Conservation (phyloP, 2,113 vertebrate genomes). For the Sarotherodon lohbergeri region DNA sequence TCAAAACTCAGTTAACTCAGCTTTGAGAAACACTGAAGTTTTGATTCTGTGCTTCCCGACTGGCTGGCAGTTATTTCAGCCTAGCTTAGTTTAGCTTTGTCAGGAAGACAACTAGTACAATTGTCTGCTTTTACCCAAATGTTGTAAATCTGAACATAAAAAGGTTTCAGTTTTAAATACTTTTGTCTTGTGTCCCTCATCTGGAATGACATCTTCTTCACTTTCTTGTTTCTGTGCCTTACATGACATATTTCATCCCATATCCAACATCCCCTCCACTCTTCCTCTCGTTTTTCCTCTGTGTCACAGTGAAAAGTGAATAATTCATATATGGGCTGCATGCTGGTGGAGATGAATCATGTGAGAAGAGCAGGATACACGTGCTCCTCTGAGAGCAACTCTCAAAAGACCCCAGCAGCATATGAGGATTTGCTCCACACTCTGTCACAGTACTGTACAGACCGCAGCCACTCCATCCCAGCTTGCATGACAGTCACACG, state of each 20-base stretch:
- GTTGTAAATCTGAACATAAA: not conserved
- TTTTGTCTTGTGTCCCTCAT: not conserved
- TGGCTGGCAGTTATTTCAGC: not conserved
- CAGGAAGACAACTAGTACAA: not conserved
- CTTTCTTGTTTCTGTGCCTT: not conserved
- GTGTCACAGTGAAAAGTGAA: conserved; percentile 62
- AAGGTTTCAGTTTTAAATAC: not conserved
- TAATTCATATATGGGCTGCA: conserved; percentile 67
- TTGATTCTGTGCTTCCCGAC: not conserved
- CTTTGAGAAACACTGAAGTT: not conserved
- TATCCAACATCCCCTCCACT: not conserved
- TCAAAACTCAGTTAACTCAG: not conserved
- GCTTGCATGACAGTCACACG: conserved; percentile 16
- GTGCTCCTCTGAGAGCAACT: conserved; percentile 37
- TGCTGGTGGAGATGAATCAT: conserved; percentile 63
- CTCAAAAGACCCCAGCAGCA: not conserved
- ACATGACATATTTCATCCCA: not conserved
- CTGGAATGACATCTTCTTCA: not conserved
- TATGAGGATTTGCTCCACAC: not conserved
- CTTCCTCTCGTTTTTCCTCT: conserved; percentile 13
- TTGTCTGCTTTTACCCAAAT: not conserved
- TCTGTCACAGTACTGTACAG: not conserved
- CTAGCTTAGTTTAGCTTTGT: not conserved
- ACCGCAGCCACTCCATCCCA: not conserved
- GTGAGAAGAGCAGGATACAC: conserved; percentile 51